Conservation (phyloP, 2,888 invertebrate species). For the Drosophila recens region DNA sequence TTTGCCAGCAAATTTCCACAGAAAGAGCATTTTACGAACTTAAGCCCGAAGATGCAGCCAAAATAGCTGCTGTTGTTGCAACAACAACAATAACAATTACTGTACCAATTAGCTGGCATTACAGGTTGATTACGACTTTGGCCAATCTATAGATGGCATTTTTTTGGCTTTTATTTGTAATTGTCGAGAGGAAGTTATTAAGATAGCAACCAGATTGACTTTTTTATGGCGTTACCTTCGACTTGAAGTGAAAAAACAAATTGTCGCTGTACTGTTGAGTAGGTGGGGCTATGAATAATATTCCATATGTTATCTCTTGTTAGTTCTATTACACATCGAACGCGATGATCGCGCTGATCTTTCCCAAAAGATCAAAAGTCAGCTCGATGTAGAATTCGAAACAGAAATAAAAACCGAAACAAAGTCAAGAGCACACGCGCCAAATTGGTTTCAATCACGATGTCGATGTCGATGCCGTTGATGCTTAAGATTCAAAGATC, state of each 20-base stretch:
- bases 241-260: conserved; percentile 55
- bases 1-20: conserved; percentile 72
- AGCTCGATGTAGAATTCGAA: conserved; percentile 31
- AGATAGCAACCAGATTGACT: conserved; percentile 34
- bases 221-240: conserved; percentile 67
- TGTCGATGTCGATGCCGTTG: conserved; percentile 19
- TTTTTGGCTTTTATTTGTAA: conserved; percentile 29
- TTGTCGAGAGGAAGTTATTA: conserved; percentile 68
- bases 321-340: conserved; percentile 33
- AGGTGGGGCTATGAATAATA: conserved; percentile 45
- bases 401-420: conserved; percentile 44
- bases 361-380: conserved; percentile 72
- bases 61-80: conserved; percentile 45
- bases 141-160: conserved; percentile 57
- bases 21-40: conserved; percentile 66
- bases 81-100: conserved; percentile 66
- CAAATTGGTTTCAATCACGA: conserved; percentile 66
- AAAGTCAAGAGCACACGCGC: conserved; percentile 78
- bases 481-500: conserved; percentile 24
- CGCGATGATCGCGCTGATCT: conserved; percentile 49
- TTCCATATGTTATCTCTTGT: conserved; percentile 65
- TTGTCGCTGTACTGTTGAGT: conserved; percentile 43
- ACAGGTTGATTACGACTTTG: conserved; percentile 76
- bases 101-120: conserved; percentile 79
- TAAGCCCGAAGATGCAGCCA: conserved; percentile 45